Evolutionary conservation across 2,888 invertebrate species (phyloP), one percentile per base, ranked within the genome.

Genomic region (Vesta saturnalis): DNA sequence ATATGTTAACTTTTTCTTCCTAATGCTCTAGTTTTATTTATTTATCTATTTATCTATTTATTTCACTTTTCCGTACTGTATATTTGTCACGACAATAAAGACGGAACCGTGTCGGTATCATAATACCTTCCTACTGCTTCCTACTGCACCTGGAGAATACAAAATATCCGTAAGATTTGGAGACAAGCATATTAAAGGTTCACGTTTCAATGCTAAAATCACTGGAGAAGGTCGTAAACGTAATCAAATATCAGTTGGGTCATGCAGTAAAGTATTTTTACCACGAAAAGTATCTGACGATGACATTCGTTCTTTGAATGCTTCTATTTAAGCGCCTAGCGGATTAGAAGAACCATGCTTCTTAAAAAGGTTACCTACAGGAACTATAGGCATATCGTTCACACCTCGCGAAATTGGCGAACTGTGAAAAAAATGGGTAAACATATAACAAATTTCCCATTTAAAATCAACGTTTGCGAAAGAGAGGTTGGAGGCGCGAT

Each of bases 331-430:
- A 85, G 94, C 95, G 0, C 97, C 97, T 0, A 95, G 95, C 67
- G 99, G 98, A 4, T 86, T 96, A 12, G 98, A 98, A 85, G 98
- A 99, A 82, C 98, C 98, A 0, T 99, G 98, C 83, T 96, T 97
- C 89, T 88, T 99, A 70, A 98, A 99, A 85, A 91, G 94, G 64
- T 88, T 99, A 75, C 95, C 97, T 10, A 96, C 95, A 64, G 98
- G 97, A 73, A 97, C 97, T 86, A 93, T 99, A 81, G 98, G 98
- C 79, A 97, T 99, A 82, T 98, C 98, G 47, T 99, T 99, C 86
- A 99, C 99, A 0, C 99, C 99, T 0, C 92, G 96, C 70, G 98
- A 95, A 85, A 91, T 93, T 15, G 99, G 99, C 19, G 95, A 96
- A 83, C 99, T 47, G 98, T 99, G 0, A 97, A 96, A 85, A 92